Evolutionary conservation across 1,140 invertebrate species (phyloP).

Genomic region (Achroia grisella): DNA sequence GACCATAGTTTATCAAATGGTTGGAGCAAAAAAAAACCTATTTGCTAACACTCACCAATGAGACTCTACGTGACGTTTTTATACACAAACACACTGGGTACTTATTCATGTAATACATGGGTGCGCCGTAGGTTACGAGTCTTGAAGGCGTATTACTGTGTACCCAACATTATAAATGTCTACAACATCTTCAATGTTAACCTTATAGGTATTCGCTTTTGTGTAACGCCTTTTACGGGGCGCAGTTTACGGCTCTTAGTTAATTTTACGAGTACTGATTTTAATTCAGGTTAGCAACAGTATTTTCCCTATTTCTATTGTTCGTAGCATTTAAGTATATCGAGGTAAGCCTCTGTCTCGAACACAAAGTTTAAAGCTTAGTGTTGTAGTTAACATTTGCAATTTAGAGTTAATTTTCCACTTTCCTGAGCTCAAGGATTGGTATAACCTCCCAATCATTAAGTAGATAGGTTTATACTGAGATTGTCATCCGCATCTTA

Average conservation of each 20-base stretch:
- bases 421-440: no score
- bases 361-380: no score
- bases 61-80: constrained; percentile 37
- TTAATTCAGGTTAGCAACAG: no score
- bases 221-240: constrained; percentile 1
- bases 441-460: no score
- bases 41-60: constrained; percentile 51
- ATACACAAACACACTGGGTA: constrained; percentile 17
- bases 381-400: no score
- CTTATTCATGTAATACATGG: constrained; percentile 16
- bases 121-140: constrained; percentile 1
- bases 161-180: constrained; percentile 2
- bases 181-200: constrained; percentile 2
- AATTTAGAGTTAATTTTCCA: no score
- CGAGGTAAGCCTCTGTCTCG: no score
- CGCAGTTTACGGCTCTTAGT: background rate
- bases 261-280: background rate
- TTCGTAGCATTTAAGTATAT: no score
- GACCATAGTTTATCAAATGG: background rate
- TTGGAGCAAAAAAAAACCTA: constrained; percentile 23
- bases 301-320: no score
- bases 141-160: background rate
- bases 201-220: background rate
- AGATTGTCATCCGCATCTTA: no score
- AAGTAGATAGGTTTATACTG: no score